A percentile compares a stretch with the other conserved stretches of the same genome.
Conservation (phyloP, 2,888 invertebrate species). For the Cephonodes hylas region DNA sequence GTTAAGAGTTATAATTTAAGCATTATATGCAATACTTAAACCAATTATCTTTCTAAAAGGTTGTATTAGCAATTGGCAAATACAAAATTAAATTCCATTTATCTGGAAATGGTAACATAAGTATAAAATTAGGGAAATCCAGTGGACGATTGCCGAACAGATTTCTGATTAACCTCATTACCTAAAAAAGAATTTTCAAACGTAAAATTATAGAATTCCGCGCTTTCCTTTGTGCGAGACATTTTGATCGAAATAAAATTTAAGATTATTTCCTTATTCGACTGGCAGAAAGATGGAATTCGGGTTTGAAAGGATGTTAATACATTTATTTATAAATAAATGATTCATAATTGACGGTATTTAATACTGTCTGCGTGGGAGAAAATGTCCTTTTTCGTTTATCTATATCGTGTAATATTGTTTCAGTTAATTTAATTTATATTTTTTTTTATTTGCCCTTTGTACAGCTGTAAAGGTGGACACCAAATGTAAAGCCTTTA, state of each 20-base stretch:
- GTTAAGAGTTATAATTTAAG: background rate
- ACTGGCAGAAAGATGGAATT: background rate
- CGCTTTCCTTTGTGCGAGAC: background rate
- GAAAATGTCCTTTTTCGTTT: too few relatives aligned
- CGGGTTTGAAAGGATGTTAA: background rate
- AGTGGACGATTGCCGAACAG: background rate
- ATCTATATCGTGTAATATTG: too few relatives aligned
- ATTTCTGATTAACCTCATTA: background rate
- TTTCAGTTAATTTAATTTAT: too few relatives aligned
- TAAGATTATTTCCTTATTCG: background rate
- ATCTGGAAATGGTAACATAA: background rate
- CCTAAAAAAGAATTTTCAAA: background rate
- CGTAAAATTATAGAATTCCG: background rate
- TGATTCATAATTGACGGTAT: too few relatives aligned
- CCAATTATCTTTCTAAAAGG: background rate
- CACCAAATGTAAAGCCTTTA: too few relatives aligned
- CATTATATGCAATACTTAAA: background rate
- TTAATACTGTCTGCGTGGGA: too few relatives aligned
- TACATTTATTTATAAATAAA: too few relatives aligned
- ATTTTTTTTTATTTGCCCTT: too few relatives aligned
- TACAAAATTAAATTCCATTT: background rate
- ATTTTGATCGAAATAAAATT: background rate
- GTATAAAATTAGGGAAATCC: constrained; percentile 1
- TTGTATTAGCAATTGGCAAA: background rate
- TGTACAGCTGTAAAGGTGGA: too few relatives aligned